Evolutionary conservation across 2,888 invertebrate genomes (phyloP).

Genomic region (Dastarcus helophoroides): DNA sequence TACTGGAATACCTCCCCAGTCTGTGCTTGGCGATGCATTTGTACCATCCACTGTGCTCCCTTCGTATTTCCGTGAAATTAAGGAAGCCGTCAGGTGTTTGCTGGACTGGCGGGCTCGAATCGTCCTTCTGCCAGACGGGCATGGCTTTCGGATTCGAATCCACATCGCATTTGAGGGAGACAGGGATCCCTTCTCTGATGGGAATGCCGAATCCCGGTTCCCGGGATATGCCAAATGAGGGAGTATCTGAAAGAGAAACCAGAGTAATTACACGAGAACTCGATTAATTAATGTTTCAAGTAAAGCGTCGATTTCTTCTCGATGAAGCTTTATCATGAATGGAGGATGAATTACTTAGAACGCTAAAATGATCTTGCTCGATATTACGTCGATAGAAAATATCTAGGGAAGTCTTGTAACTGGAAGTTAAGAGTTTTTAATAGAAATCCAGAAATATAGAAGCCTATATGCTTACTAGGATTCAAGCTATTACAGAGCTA

Average conservation of each 20-base stretch:
- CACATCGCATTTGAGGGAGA: slow-evolving; percentile 83
- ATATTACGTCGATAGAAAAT: no score
- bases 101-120: slow-evolving; percentile 42
- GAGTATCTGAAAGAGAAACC: slow-evolving; percentile 58
- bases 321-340: no score
- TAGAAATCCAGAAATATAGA: no score
- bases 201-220: slow-evolving; percentile 89
- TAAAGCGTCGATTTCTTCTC: no score
- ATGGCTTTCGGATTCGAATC: slow-evolving; percentile 84
- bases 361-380: not conserved
- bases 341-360: not conserved
- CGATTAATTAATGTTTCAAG: no score
- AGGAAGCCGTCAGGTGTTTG: slow-evolving; percentile 69
- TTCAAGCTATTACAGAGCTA: no score
- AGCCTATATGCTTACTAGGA: no score
- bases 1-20: slow-evolving; percentile 75
- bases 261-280: no score
- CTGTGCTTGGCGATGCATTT: slow-evolving; percentile 78
- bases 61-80: slow-evolving; percentile 69
- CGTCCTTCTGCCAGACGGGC: slow-evolving; percentile 67
- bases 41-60: slow-evolving; percentile 86
- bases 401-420: no score
- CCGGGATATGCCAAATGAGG: slow-evolving; percentile 84
- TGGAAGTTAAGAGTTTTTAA: no score
- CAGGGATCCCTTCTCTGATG: slow-evolving; percentile 76